Evolutionary conservation across 2,113 vertebrate genomes (phyloP).

Genomic region (Trematocara unimaculatum): DNA sequence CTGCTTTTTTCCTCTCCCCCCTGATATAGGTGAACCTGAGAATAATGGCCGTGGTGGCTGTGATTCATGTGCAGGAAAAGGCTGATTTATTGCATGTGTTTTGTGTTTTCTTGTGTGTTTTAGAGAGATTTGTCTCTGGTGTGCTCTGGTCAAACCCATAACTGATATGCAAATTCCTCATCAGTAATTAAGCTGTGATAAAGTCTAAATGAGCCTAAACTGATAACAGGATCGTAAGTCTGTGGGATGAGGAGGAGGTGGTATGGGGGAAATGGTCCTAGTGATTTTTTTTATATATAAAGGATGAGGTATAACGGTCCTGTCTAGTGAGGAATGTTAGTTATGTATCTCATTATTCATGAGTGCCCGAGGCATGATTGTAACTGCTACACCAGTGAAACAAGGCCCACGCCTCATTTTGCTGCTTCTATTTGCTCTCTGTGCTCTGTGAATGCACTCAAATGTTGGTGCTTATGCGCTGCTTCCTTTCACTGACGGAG

Average conservation of each 20-base stretch:
- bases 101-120: neutral
- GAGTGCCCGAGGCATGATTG: slow-evolving; percentile 46
- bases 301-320: neutral
- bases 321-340: slow-evolving; percentile 30
- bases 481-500: slow-evolving; percentile 26
- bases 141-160: neutral
- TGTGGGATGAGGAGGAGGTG: neutral
- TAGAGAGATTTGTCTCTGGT: neutral
- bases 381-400: slow-evolving; percentile 46
- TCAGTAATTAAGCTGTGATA: slow-evolving; percentile 24
- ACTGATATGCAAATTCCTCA: slow-evolving; percentile 33
- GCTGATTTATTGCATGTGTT: neutral
- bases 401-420: slow-evolving; percentile 60
- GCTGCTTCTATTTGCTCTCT: slow-evolving; percentile 38
- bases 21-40: slow-evolving; percentile 33
- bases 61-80: slow-evolving; percentile 1
- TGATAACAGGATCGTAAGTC: neutral
- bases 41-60: neutral
- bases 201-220: slow-evolving; percentile 18
- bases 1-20: neutral
- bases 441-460: slow-evolving; percentile 30
- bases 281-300: neutral
- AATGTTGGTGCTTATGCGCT: slow-evolving; percentile 1
- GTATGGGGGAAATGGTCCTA: neutral
- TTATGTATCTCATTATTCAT: slow-evolving; percentile 58